Evolutionary conservation across 2,113 vertebrate genomes (phyloP), one percentile per base, ranked within the genome.

Genomic region (Hippocampus zosterae): DNA sequence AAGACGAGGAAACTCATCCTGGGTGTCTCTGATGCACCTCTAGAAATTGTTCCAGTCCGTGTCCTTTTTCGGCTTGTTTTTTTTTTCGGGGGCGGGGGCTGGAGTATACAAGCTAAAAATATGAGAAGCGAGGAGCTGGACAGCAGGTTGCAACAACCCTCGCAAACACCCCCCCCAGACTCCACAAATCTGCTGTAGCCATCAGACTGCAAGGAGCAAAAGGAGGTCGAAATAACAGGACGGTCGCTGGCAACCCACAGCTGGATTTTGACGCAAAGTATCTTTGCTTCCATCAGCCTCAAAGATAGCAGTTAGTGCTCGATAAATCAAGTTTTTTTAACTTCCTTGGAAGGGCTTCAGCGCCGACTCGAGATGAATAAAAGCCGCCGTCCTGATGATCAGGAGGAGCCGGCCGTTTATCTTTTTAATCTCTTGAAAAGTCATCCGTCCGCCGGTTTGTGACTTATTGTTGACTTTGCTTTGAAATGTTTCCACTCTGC

Each of bases 271-370:
- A 63, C 46, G 27, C 10, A 52, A 73, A 65, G 29, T 48, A 59
- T 73, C 21, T 37, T 15, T 21, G 71, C 46, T 73, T 52, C 41
- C 67, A 6, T 33, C 33, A 18, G 2, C 65, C 33, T 68, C 18
- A 3, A 55, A 71, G 40, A 55, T 72, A 23, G 23, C 3, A 8
- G 3, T 23, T 29, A 61, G 68, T 78, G 59, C 8, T 68, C 64
- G 10, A 63, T 75, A 66, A 12, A 68, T 73, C 80, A 72, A 60
- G 48, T 53, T 67, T 46, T 78, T 4, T 0, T 65, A 77, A 67
- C 27, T 60, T 56, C 16, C 52, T 40, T 56, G 48, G 27, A 27
- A 29, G 46, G 21, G 21, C 23, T 78, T 69, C 56, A 63, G 29
- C 8, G 10, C 6, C 33, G 33, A 37, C 33, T 37, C 5, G 33